Conservation (phyloP, 2,113 vertebrate species). For the Spheniscus mendiculus region DNA sequence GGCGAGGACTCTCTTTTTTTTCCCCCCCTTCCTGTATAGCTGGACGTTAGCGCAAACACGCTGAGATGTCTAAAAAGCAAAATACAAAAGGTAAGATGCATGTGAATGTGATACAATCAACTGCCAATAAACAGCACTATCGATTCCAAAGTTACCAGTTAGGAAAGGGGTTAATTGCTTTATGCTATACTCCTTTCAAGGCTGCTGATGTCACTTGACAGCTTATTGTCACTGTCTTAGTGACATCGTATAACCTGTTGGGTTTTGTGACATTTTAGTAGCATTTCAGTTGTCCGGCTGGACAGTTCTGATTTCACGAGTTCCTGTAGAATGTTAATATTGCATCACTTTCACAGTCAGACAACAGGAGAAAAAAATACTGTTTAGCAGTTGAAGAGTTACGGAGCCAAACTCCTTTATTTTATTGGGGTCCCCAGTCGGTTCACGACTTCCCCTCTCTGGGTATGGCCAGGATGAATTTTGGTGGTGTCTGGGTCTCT, state of each 20-base stretch:
- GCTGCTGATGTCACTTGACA: not conserved
- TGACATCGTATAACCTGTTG: not conserved
- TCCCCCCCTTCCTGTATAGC: not conserved
- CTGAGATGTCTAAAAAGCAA: constrained; percentile 76
- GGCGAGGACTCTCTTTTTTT: not conserved
- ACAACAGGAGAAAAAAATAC: not conserved
- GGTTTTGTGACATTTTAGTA: not conserved
- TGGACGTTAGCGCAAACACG: not conserved
- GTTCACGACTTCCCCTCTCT: accelerated
- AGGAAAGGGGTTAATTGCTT: not conserved
- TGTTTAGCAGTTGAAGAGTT: not conserved
- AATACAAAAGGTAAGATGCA: constrained; percentile 72
- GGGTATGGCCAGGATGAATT: accelerated
- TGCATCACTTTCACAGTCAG: not conserved
- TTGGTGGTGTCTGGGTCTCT: not conserved
- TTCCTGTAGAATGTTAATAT: accelerated
- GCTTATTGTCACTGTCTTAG: not conserved
- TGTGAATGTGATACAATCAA: not conserved
- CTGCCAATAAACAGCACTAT: not conserved
- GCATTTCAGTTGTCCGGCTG: not conserved
- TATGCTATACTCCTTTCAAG: not conserved
- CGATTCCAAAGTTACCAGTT: not conserved
- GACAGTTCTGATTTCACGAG: not conserved
- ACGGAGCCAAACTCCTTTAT: not conserved
- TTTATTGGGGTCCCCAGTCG: not conserved